These are phyloP conservation scores for Sarcoramphus papa DNA, from an alignment of 2,797 vertebrate genomes.

Conservation along the genomic window DNA sequence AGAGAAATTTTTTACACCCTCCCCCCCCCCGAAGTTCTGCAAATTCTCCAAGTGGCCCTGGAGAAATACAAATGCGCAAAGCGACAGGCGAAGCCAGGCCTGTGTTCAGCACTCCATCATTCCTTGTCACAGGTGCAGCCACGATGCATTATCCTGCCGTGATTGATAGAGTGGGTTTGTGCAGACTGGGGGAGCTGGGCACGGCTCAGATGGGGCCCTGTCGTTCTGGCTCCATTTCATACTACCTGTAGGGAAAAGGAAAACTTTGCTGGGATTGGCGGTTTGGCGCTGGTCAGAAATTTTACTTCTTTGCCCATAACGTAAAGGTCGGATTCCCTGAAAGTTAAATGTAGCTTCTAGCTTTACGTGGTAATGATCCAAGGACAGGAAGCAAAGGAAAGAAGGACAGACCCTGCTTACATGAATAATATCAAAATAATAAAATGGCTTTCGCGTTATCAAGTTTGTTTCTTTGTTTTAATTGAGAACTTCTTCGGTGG, in stretches of 20 bases:
- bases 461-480: neutral
- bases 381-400: neutral
- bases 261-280: constrained; percentile 60
- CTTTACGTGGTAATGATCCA: neutral
- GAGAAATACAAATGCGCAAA: constrained; percentile 80
- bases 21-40: constrained; percentile 52
- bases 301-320: constrained; percentile 10
- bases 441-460: neutral
- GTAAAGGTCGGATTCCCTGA: constrained; percentile 33
- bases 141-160: constrained; percentile 78
- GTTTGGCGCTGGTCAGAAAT: constrained; percentile 24
- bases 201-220: constrained; percentile 74
- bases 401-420: neutral
- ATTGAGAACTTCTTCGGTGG: neutral
- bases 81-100: constrained; percentile 72
- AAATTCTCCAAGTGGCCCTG: constrained; percentile 72
- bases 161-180: constrained; percentile 84
- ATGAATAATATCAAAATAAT: neutral
- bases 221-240: constrained; percentile 65
- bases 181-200: constrained; percentile 71
- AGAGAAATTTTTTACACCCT: neutral
- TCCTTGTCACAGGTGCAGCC: constrained; percentile 79
- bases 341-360: constrained; percentile 41
- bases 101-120: constrained; percentile 83
- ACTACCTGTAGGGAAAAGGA: constrained; percentile 74